Conservation (phyloP, 2,888 invertebrate genomes). For the Gastracanthus pulcherrimus region DNA sequence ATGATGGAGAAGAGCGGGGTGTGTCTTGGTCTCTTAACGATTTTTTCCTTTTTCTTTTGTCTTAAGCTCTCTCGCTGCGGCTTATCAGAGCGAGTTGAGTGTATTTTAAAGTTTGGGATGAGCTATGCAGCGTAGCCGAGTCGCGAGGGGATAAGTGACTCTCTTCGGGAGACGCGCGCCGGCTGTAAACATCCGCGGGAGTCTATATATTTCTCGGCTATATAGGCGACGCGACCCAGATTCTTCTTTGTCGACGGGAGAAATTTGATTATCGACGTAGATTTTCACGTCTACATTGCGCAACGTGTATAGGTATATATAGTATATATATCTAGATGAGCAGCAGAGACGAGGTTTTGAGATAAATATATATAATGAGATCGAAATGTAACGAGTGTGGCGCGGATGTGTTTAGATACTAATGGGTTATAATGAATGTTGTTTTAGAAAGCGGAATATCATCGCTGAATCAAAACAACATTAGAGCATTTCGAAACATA, state of each 20-base stretch:
- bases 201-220: slow-evolving; percentile 1
- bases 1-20: background rate
- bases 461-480: background rate
- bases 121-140: background rate
- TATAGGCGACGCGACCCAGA: too few relatives aligned
- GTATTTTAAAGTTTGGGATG: slow-evolving; percentile 33
- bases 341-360: background rate
- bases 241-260: background rate
- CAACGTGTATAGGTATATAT: too few relatives aligned
- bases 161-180: background rate
- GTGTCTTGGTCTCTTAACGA: background rate
- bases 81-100: slow-evolving; percentile 14
- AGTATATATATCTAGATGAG: too few relatives aligned
- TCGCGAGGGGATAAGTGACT: background rate
- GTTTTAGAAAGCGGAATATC: background rate
- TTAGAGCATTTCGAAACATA: slow-evolving; percentile 4
- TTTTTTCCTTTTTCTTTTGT: background rate
- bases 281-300: background rate
- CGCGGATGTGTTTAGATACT: background rate
- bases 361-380: background rate
- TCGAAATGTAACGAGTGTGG: background rate
- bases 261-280: slow-evolving; percentile 7
- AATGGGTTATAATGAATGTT: slow-evolving; percentile 7
- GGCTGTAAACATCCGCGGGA: slow-evolving; percentile 31
- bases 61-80: too few relatives aligned